Evolutionary conservation across 1,140 invertebrate species (phyloP), one percentile per base, ranked within the genome.

Genomic region (Apis laboriosa): DNA sequence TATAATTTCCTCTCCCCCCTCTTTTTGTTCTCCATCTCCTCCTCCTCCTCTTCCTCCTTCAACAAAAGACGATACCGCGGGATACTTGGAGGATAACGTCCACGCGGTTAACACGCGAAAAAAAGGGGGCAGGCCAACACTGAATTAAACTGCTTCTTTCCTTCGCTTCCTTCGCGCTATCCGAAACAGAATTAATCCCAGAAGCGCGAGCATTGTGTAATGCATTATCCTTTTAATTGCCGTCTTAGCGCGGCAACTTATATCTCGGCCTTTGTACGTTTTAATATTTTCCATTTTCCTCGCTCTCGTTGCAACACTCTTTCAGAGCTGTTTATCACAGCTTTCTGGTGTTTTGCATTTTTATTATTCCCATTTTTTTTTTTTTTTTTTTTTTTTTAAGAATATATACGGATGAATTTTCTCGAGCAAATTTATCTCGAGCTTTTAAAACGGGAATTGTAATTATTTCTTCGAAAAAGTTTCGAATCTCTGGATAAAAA

Each of bases 201-300:
- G 34, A 61, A 70, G 51, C 73, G 34, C 49, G 53, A 55, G 75
- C 43, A 43, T 43, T 43, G 51, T 58, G 53, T 77, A 85, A 77
- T 85, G 13, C 61, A 55, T 55, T 61, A 64, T 24, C 73, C 34
- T 61, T 77, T 77, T 58, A 73, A 53, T 75, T 71, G 53, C 66
- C 67, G 13, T 9, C 67, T 70, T 70, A 61, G 19, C 76, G 53
- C 24, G 43, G 24, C 49, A 19, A 19, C 49, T 28, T 53, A 53
- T 9, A 24, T 28, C 9, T 28, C n/a, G n/a, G 9, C 17, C 15
- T 21, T n/a, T n/a, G n/a, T 43, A 67, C 64, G 34, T 67, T 67
- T 67, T 67, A 67, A 64, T 34, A 64, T 64, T 64, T 64, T 5
- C 63, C 28, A 64, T 34, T 34, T 60, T 43, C 28, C 63, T 15